Conservation (phyloP, 2,797 vertebrate species). For the Cottoperca gobio region DNA sequence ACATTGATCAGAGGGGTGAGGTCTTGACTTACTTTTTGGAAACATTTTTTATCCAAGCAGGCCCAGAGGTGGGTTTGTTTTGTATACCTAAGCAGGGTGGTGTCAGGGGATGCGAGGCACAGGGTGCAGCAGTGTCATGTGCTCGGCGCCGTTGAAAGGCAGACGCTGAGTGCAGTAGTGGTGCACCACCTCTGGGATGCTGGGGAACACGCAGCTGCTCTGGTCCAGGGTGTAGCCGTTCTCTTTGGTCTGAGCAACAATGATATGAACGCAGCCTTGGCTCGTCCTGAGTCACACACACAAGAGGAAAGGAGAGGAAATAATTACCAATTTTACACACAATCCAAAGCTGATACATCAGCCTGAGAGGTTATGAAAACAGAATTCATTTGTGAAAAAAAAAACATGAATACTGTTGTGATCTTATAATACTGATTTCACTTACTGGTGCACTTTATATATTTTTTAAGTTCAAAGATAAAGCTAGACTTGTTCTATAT, state of each 20-base stretch:
- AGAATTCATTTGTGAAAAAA: not conserved
- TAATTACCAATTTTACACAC: not conserved
- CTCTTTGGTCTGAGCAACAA: constrained; percentile 95
- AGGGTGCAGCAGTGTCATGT: constrained; percentile 93
- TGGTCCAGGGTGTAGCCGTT: constrained; percentile 93
- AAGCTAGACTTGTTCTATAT: not conserved
- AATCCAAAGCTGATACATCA: too few relatives aligned
- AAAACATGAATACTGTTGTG: not conserved
- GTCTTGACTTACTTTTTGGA: constrained; percentile 18
- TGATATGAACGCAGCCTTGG: constrained; percentile 96
- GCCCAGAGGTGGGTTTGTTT: constrained; percentile 47
- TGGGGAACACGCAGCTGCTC: constrained; percentile 91
- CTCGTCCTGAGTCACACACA: constrained; percentile 82
- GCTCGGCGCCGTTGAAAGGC: constrained; percentile 94
- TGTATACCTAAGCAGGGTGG: constrained; percentile 12
- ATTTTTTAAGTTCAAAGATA: not conserved
- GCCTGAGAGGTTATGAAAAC: not conserved
- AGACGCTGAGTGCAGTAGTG: constrained; percentile 92
- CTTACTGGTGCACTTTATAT: not conserved
- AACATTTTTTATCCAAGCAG: constrained; percentile 8
- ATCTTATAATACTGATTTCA: not conserved
- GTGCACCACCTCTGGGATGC: constrained; percentile 93
- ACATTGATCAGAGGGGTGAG: constrained; percentile 22
- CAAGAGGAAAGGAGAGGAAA: not conserved
- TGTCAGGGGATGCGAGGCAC: constrained; percentile 83